Base-by-base conservation (phyloP, 2,797 vertebrate species). In the Eutrigla gurnardus region DNA sequence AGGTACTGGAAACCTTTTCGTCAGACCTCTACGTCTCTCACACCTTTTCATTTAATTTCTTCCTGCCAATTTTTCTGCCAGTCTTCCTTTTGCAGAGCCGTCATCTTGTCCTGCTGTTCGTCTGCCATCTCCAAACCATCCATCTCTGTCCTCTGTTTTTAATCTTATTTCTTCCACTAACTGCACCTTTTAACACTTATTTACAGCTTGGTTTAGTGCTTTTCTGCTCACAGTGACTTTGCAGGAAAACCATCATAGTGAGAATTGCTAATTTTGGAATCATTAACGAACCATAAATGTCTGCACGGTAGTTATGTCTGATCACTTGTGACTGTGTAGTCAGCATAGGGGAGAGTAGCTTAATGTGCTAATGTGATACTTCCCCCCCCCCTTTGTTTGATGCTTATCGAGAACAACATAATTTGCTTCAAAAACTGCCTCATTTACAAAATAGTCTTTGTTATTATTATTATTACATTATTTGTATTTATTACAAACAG, bases 1-100 rank as follows among this genome's bases (percentile, higher is more conserved):
- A 95, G 95, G 95, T 96, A 96, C 82, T 57, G 58, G 65, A 83
- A 65, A 52, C 36, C 49, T n/a, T 25, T 7, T 1, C 25, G 35
- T 55, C 68, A 35, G 53, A 62, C 65, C 2, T 47, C 32, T 11
- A 2, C 36, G 39, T 60, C 32, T 63, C 58, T 69, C 55, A 78
- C 74, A 0, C 12, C 0, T 0, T 12, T 71, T 61, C n/a, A n/a
- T 61, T 78, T 5, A 12, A 54, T 6, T 33, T 15, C 62, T 81
- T 53, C 35, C 18, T 68, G 65, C 11, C 33, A 15, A 1, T 11
- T 47, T 73, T 4, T 25, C 25, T 25, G 25, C 25, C 32, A 47
- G 57, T 35, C 14, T 67, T 35, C 73, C 43, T 52, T 58, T 69
- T 72, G 62, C 36, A 58, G 87, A 86, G 85, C 83, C 42, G 54